phyloP scores from a whole-genome alignment of 1,140 invertebrate species.

The Trichonephila clavata region DNA sequence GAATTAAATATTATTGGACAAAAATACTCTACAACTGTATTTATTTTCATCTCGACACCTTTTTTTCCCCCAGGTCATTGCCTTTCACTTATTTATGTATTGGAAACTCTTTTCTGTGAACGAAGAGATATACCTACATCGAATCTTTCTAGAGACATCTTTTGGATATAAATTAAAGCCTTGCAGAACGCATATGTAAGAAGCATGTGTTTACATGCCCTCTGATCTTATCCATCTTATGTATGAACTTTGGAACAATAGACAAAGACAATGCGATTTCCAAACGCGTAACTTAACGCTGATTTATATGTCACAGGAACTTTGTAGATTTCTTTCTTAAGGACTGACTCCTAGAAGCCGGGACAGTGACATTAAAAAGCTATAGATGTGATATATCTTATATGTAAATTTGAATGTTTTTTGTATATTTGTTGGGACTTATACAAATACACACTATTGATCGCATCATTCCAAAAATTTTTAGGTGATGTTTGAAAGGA shows the following conservation, averaged over 20 bases:
- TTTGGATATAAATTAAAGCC: no score
- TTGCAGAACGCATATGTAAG: not conserved
- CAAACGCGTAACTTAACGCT: not conserved
- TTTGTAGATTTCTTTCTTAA: not conserved
- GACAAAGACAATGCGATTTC: not conserved
- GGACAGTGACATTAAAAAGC: no score
- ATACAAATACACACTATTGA: no score
- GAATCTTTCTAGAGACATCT: no score
- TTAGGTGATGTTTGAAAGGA: no score
- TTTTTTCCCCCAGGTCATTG: not conserved
- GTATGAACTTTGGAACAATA: conserved; percentile 10
- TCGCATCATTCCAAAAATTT: no score
- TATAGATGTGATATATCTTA: no score
- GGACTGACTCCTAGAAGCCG: no score
- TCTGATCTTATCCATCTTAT: not conserved
- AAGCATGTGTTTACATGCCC: not conserved
- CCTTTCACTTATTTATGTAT: not conserved
- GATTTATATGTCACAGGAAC: conserved; percentile 18
- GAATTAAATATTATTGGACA: no score
- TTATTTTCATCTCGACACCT: not conserved
- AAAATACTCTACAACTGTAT: not conserved
- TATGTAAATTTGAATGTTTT: no score
- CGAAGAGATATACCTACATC: not conserved
- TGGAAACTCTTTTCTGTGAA: not conserved
- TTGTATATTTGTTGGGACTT: no score